Evolutionary conservation across 2,888 invertebrate species (phyloP).

Genomic region (Hipparchia sbordonii): DNA sequence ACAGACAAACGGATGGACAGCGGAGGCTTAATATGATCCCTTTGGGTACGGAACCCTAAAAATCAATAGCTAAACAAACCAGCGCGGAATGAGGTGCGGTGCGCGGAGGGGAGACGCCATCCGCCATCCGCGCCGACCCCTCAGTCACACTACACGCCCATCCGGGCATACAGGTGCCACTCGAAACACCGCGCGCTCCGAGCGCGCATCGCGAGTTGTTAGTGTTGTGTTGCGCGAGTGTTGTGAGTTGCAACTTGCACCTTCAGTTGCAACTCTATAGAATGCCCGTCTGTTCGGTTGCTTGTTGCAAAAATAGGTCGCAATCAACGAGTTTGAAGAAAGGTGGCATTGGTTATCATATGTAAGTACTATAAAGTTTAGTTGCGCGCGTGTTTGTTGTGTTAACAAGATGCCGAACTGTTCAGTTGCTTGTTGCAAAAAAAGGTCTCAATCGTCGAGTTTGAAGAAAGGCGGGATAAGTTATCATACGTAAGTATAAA

Average conservation of each 20-base stretch:
- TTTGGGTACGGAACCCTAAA: not conserved
- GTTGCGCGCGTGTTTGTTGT: not conserved
- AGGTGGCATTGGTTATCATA: not conserved
- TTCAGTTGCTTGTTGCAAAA: conserved; percentile 16
- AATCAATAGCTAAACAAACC: not conserved
- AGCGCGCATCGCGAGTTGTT: too few species aligned
- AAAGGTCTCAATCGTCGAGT: conserved; percentile 8
- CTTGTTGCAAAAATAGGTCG: not conserved
- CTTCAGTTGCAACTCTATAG: not conserved
- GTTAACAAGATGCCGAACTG: conserved; percentile 4
- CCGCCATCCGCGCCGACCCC: not conserved
- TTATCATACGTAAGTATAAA: conserved; percentile 12
- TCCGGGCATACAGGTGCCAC: not conserved
- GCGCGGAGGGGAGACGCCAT: conserved; percentile 5
- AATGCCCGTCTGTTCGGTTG: not conserved
- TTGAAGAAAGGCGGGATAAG: conserved; percentile 12
- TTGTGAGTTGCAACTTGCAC: not conserved
- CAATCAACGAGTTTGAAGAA: not conserved
- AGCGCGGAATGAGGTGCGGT: not conserved
- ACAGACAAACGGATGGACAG: too few species aligned
- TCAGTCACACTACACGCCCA: conserved; percentile 13
- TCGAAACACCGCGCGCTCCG: not conserved
- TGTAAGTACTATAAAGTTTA: not conserved
- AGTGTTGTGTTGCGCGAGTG: not conserved
- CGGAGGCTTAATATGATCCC: too few species aligned